phyloP scores from a whole-genome alignment of 2,113 vertebrate species.

The Hippocampus barbouri region DNA sequence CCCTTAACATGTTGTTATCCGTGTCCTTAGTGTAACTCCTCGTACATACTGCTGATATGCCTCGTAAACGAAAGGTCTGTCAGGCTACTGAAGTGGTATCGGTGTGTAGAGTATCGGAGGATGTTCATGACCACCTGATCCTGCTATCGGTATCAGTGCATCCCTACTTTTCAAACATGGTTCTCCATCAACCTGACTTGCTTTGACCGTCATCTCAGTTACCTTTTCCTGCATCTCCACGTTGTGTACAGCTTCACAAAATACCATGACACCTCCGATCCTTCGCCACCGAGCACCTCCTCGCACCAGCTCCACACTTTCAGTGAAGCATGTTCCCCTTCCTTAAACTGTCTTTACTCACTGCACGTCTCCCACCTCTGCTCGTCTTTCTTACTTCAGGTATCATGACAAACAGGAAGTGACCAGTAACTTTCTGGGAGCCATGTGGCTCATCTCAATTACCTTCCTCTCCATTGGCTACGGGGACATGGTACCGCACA shows the following conservation, averaged over 20 bases:
- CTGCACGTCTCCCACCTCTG: slow-evolving; percentile 43
- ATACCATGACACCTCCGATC: slow-evolving; percentile 17
- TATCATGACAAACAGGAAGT: slow-evolving; percentile 97
- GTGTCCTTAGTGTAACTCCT: too few relatives aligned
- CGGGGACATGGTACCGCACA: slow-evolving; percentile 96
- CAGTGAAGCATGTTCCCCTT: slow-evolving; percentile 54
- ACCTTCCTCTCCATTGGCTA: slow-evolving; percentile 98
- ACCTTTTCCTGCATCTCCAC: slow-evolving; percentile 8
- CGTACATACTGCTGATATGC: not conserved
- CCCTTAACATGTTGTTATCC: too few relatives aligned
- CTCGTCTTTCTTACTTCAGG: slow-evolving; percentile 71
- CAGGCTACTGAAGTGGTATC: too few relatives aligned
- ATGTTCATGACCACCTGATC: not conserved
- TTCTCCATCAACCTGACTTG: slow-evolving; percentile 21
- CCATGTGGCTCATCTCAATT: slow-evolving; percentile 98
- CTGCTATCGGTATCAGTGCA: not conserved
- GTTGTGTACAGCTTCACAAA: slow-evolving; percentile 11
- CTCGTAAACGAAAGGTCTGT: not conserved
- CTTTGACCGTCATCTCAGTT: slow-evolving; percentile 6
- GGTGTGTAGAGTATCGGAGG: not conserved
- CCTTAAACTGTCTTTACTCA: slow-evolving; percentile 36
- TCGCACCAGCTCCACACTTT: slow-evolving; percentile 30
- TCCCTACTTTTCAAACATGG: slow-evolving; percentile 7
- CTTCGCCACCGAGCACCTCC: slow-evolving; percentile 28
- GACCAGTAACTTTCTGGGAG: slow-evolving; percentile 96